Conservation (phyloP, 23 tunicate genomes). For the Ciona savignyi region DNA sequence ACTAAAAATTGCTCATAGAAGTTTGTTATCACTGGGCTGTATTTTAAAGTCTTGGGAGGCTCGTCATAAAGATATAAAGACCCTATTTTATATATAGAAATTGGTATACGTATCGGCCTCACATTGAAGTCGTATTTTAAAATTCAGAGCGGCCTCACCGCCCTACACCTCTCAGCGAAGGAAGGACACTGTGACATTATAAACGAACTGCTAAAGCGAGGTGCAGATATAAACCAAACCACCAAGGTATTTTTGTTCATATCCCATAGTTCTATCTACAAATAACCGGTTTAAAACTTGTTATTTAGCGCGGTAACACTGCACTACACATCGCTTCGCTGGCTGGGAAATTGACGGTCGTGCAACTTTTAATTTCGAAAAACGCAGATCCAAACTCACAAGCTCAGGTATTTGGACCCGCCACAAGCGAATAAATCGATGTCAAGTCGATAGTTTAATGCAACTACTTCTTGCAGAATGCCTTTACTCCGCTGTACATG, state of each 20-base stretch:
- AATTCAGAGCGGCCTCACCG: slow-evolving; percentile 93
- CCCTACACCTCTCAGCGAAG: slow-evolving; percentile 87
- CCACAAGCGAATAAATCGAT: not conserved
- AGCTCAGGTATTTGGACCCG: slow-evolving; percentile 63
- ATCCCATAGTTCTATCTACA: no score
- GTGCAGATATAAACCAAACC: slow-evolving; percentile 57
- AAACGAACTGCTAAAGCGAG: slow-evolving; percentile 63
- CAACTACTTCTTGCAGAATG: no score
- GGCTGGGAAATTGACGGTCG: slow-evolving; percentile 79
- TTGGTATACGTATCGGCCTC: not conserved
- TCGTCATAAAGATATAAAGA: no score
- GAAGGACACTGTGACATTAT: slow-evolving; percentile 89
- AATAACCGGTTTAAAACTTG: no score
- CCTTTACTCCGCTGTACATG: slow-evolving; percentile 98
- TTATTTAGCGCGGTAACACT: slow-evolving; percentile 94
- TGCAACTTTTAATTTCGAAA: slow-evolving; percentile 48
- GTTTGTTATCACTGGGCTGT: no score
- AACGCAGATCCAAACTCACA: slow-evolving; percentile 65
- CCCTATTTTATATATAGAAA: not conserved
- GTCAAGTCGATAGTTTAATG: not conserved
- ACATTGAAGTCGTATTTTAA: slow-evolving; percentile 5
- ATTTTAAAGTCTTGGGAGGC: no score
- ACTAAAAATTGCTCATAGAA: no score
- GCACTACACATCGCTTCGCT: slow-evolving; percentile 92
- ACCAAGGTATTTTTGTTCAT: no score